Conservation (phyloP, 2,888 invertebrate species). For the Onthophagus sagittarius region DNA sequence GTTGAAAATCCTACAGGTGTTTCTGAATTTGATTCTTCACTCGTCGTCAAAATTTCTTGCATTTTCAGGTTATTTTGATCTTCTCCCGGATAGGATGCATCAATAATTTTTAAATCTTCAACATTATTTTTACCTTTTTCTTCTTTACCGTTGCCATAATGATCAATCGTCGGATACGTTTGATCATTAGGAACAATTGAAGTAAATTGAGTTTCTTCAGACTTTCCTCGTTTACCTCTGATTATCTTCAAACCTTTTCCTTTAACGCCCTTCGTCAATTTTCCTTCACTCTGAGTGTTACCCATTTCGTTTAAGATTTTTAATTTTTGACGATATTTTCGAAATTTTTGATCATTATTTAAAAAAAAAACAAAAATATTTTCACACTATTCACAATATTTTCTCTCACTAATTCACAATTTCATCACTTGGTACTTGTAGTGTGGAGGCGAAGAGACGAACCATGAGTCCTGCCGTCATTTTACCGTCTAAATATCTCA, state of each 20-base stretch:
- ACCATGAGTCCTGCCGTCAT: neutral
- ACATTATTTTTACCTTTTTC: constrained; percentile 18
- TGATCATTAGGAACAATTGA: constrained; percentile 36
- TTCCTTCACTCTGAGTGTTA: constrained; percentile 53
- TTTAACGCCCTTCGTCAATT: constrained; percentile 53
- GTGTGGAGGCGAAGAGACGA: too few species aligned
- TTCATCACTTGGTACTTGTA: too few species aligned
- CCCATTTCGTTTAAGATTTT: constrained; percentile 48
- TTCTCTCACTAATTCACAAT: too few species aligned
- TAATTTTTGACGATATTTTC: neutral
- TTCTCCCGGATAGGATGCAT: constrained; percentile 35
- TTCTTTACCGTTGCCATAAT: constrained; percentile 12
- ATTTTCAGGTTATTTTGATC: constrained; percentile 18
- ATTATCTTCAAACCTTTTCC: constrained; percentile 56
- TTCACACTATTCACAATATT: too few species aligned
- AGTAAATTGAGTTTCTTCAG: constrained; percentile 40
- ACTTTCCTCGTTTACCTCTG: constrained; percentile 44
- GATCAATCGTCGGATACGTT: constrained; percentile 2
- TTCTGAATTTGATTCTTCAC: constrained; percentile 61
- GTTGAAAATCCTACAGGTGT: constrained; percentile 56
- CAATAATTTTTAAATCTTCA: constrained; percentile 40
- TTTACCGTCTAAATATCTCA: neutral
- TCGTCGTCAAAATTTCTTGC: constrained; percentile 46
- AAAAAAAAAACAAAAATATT: too few species aligned
- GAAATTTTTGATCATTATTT: too few species aligned